Evolutionary conservation across 2,113 vertebrate genomes (phyloP).

Genomic region (Caretta caretta): DNA sequence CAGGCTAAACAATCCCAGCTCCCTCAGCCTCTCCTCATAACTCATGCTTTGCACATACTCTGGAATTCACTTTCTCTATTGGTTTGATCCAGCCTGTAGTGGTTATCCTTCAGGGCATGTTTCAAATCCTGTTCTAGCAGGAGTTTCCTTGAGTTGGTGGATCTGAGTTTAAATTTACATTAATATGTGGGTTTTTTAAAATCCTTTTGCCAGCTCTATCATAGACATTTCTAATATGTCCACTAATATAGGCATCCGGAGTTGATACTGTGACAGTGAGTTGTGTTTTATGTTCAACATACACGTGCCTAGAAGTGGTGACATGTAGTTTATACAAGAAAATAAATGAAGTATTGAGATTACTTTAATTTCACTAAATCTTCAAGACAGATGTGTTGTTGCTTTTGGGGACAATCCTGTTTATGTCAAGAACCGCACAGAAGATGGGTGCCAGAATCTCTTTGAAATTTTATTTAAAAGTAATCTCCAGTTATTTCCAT

Average conservation of each 20-base stretch:
- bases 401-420: too few relatives aligned
- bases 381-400: not conserved
- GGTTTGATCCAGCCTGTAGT: not conserved
- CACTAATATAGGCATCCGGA: not conserved
- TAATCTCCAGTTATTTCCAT: not conserved
- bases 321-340: rapidly evolving
- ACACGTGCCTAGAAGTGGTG: not conserved
- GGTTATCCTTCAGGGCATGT: not conserved
- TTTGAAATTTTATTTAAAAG: not conserved
- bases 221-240: not conserved
- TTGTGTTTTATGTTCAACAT: not conserved
- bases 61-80: not conserved
- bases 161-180: not conserved
- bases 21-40: too few relatives aligned
- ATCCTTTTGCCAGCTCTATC: not conserved
- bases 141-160: not conserved
- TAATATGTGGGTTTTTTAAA: not conserved
- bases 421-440: not conserved
- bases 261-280: rapidly evolving
- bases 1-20: too few relatives aligned
- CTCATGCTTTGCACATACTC: rapidly evolving
- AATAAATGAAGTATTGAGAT: not conserved
- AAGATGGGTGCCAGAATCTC: not conserved
- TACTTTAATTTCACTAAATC: not conserved
- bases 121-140: not conserved